These are phyloP conservation scores for Coelopa pilipes DNA, from an alignment of 2,888 invertebrate species.

Conservation along the genomic window DNA sequence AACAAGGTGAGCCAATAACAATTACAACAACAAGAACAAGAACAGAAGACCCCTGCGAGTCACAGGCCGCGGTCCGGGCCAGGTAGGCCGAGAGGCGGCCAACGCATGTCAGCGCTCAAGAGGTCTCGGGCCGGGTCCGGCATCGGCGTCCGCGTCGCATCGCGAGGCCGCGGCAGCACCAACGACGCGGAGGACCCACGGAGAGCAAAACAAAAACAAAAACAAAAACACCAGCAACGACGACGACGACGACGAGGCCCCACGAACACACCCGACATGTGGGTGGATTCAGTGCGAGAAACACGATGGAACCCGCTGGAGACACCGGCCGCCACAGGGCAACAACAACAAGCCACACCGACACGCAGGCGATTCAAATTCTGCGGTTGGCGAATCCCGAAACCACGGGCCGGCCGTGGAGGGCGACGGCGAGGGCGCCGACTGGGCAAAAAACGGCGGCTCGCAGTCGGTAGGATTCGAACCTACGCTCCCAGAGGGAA, in stretches of 20 bases:
- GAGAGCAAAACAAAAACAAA: slow-evolving; percentile 12
- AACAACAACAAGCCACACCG: slow-evolving; percentile 7
- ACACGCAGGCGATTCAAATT: neutral
- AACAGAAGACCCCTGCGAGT: too few relatives aligned
- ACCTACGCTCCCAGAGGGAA: slow-evolving; percentile 65
- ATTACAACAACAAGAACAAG: too few relatives aligned
- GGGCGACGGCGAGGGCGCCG: neutral
- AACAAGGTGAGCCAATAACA: too few relatives aligned
- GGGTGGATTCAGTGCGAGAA: slow-evolving; percentile 24
- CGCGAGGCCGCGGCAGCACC: too few relatives aligned
- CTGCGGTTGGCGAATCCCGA: slow-evolving; percentile 5
- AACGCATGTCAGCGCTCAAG: too few relatives aligned
- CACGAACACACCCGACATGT: slow-evolving; percentile 29
- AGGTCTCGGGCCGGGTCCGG: too few relatives aligned
- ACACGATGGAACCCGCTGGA: too few relatives aligned
- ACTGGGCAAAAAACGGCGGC: slow-evolving; percentile 19
- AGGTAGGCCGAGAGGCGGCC: too few relatives aligned
- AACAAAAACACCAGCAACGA: slow-evolving; percentile 16
- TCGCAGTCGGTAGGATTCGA: slow-evolving; percentile 62
- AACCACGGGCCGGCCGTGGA: too few relatives aligned
- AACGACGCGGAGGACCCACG: too few relatives aligned
- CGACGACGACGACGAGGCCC: slow-evolving; percentile 1
- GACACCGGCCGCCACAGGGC: neutral
- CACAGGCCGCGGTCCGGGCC: too few relatives aligned
- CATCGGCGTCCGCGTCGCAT: too few relatives aligned